Percentiles rank a stretch among this genome's conserved stretches.
Evolutionary conservation across 2,113 vertebrate genomes (phyloP).

Genomic region (Scortum barcoo): DNA sequence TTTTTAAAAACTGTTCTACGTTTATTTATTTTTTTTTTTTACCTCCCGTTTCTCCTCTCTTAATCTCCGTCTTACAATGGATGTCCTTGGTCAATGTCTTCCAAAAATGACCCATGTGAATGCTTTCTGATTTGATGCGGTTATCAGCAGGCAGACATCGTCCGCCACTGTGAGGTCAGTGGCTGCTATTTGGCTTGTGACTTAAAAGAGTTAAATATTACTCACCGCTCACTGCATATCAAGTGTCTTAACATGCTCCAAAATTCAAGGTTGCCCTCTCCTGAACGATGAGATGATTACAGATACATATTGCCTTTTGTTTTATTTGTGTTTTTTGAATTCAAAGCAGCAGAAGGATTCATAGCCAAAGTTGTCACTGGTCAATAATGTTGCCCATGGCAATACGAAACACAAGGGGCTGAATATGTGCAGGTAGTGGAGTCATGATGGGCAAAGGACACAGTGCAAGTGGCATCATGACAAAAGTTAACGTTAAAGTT

Average conservation of each 20-base stretch:
- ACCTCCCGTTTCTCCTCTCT: constrained; percentile 19
- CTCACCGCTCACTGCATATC: neutral
- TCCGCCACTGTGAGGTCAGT: neutral
- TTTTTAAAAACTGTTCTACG: constrained; percentile 29
- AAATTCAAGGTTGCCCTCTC: constrained; percentile 22
- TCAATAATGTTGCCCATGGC: constrained; percentile 11
- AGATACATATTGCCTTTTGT: neutral
- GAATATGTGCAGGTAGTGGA: neutral
- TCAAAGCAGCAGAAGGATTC: constrained; percentile 26
- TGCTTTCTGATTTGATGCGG: constrained; percentile 16
- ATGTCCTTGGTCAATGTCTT: constrained; percentile 22
- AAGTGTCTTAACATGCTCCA: neutral
- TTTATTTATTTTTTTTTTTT: too few species aligned
- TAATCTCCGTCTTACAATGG: constrained; percentile 19
- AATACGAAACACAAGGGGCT: neutral
- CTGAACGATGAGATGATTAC: constrained; percentile 24
- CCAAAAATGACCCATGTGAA: constrained; percentile 34
- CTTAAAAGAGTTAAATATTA: constrained; percentile 21
- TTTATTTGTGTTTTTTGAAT: constrained; percentile 29
- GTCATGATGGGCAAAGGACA: neutral
- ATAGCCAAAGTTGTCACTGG: constrained; percentile 13
- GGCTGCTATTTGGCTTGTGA: constrained; percentile 22
- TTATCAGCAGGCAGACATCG: constrained; percentile 19
- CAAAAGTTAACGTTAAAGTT: neutral
- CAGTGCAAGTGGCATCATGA: neutral